These are phyloP conservation scores for Corydoras sp. DNA, from an alignment of 2,113 vertebrate genomes.

Conservation along the genomic window DNA sequence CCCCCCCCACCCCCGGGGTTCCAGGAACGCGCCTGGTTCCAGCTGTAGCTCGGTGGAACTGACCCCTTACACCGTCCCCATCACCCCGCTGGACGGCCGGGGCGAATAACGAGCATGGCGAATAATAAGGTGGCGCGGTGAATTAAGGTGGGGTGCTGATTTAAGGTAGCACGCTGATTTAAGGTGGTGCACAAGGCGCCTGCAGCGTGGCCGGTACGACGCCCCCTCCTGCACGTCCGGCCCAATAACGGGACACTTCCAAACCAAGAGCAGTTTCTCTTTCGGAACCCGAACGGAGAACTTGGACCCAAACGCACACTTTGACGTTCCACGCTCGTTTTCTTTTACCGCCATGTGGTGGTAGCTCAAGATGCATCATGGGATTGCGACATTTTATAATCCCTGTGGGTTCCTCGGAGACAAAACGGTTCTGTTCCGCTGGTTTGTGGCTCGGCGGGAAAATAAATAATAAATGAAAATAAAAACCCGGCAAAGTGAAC, in stretches of 20 bases:
- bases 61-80: constrained; percentile 5
- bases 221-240: constrained; percentile 36
- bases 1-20: neutral
- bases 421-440: constrained; percentile 38
- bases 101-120: no score
- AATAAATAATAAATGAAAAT: no score
- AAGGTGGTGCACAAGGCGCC: constrained; percentile 37
- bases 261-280: constrained; percentile 30
- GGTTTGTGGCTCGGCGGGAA: no score
- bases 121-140: no score
- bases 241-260: constrained; percentile 38
- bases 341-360: constrained; percentile 1
- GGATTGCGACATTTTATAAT: constrained; percentile 29
- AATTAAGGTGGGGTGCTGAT: no score
- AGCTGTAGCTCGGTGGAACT: neutral
- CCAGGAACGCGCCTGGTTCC: constrained; percentile 6
- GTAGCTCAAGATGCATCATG: constrained; percentile 29
- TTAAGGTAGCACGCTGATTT: constrained; percentile 41
- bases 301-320: constrained; percentile 16
- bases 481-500: neutral
- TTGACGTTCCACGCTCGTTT: constrained; percentile 20
- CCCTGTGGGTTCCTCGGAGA: constrained; percentile 22
- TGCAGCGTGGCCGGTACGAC: constrained; percentile 27
- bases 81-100: no score
- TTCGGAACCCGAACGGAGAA: constrained; percentile 11